phyloP scores from a whole-genome alignment of 2,113 vertebrate genomes.

The Lepus americanus region DNA sequence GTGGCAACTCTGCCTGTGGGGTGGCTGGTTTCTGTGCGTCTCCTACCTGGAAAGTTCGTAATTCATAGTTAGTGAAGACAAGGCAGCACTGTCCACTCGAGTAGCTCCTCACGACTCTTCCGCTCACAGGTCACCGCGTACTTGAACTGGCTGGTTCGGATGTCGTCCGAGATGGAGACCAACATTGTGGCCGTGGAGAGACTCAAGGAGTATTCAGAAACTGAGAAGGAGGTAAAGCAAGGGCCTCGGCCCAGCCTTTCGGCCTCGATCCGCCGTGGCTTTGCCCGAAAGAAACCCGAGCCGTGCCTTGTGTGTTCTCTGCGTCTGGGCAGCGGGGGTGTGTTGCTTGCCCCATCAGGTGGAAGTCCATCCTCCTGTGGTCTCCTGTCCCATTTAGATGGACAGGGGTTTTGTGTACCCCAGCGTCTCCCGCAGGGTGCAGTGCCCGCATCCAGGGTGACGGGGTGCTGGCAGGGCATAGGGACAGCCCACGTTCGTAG shows the following conservation, averaged over 20 bases:
- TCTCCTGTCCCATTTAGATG: too few species aligned
- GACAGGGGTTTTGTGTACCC: not conserved
- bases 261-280: not conserved
- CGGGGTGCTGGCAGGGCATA: not conserved
- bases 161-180: constrained; percentile 97
- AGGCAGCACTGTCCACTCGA: not conserved
- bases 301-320: fast-evolving
- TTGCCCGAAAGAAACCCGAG: not conserved
- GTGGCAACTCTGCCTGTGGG: not conserved
- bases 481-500: fast-evolving
- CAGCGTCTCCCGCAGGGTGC: not conserved
- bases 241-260: not conserved
- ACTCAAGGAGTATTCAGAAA: constrained; percentile 95
- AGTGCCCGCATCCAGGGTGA: not conserved
- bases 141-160: constrained; percentile 97
- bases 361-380: fast-evolving
- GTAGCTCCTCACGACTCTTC: not conserved
- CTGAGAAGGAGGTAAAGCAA: constrained; percentile 93
- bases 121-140: constrained; percentile 92
- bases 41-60: not conserved
- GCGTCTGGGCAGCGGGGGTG: too few species aligned
- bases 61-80: not conserved
- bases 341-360: too few species aligned
- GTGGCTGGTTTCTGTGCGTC: not conserved
- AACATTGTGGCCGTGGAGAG: constrained; percentile 98